These are phyloP conservation scores for Leptinotarsa defecta DNA, from an alignment of 1,140 invertebrate species.

Conservation along the genomic window DNA sequence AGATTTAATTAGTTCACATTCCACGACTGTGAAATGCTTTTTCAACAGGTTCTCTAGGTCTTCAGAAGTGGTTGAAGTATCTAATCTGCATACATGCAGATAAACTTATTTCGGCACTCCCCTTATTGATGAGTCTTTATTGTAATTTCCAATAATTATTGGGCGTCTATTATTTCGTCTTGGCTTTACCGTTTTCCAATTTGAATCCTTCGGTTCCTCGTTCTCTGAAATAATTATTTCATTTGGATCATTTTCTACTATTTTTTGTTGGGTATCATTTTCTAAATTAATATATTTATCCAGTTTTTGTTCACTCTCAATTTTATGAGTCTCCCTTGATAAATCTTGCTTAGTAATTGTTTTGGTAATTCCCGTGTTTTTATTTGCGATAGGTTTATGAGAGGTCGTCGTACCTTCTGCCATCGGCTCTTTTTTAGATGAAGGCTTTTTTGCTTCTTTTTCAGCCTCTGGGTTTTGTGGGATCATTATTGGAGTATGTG, in stretches of 20 bases:
- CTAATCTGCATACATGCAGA: conserved; percentile 11
- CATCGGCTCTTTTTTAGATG: no score
- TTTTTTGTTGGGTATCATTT: conserved; percentile 5
- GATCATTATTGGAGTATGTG: no score
- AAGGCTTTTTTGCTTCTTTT: no score
- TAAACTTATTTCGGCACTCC: neutral
- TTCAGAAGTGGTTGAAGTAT: conserved; percentile 12
- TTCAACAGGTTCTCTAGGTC: conserved; percentile 7
- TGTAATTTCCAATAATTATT: conserved; percentile 12
- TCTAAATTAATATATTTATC: conserved; percentile 9
- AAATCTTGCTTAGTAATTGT: conserved; percentile 1
- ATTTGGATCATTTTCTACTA: no score
- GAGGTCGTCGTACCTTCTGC: no score
- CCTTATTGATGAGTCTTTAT: conserved; percentile 4
- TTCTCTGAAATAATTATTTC: neutral
- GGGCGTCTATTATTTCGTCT: conserved; percentile 8
- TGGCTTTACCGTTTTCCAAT: conserved; percentile 11
- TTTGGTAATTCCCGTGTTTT: neutral
- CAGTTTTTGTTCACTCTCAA: conserved; percentile 7
- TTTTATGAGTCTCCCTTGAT: neutral
- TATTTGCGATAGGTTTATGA: neutral
- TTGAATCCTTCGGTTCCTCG: conserved; percentile 1
- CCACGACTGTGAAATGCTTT: neutral
- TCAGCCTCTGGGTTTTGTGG: no score
- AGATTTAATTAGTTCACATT: neutral